Base-by-base conservation (phyloP, 2,888 invertebrate species). In the Platypus cylindrus region DNA sequence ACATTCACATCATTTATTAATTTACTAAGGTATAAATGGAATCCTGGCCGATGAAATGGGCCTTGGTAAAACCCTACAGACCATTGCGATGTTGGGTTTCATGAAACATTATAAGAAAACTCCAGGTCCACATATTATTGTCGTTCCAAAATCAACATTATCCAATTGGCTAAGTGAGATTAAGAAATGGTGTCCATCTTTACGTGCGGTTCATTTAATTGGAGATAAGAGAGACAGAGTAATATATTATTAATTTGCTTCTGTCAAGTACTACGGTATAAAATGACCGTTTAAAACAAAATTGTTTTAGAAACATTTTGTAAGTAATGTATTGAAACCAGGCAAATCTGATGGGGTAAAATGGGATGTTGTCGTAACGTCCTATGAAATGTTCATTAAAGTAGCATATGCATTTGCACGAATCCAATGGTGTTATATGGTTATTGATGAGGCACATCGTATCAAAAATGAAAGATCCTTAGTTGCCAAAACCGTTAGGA, bases 31-130 rank as follows among this genome's bases (percentile, higher is more conserved):
- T 26, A 97, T 98, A 45, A 99, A 97, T 62, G 98, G 98, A 37
- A 98, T 98, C 46, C 64, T 98, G 43, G 98, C 98, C 27, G 98
- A 98, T 67, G 97, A 99, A 65, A 98, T 99, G 98, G 97, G 98
- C 69, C 68, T 98, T 11, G 98, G 98, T 34, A 98, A 98, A 71
- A 99, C 98, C 0, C 65, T 99, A 17, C 98, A 99, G 62, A 98
- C 98, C 0, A 98, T 98, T 45, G 93, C 98, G 0, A 65, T 99
- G 24, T 66, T 99, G 26, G 94, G 94, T 37, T 99, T 95, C 59
- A 89, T 99, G 80, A 98, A 98, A 58, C 87, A 97, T 65, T 79
- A 71, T 55, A 78, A 86, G 51, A 93, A 79, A 64, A 80, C 85
- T 48, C 76, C 83, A 20, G 90, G 94, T 0, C 98, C 98, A 2